Base-by-base conservation (phyloP, 2,797 vertebrate species). In the Platalea minor region DNA sequence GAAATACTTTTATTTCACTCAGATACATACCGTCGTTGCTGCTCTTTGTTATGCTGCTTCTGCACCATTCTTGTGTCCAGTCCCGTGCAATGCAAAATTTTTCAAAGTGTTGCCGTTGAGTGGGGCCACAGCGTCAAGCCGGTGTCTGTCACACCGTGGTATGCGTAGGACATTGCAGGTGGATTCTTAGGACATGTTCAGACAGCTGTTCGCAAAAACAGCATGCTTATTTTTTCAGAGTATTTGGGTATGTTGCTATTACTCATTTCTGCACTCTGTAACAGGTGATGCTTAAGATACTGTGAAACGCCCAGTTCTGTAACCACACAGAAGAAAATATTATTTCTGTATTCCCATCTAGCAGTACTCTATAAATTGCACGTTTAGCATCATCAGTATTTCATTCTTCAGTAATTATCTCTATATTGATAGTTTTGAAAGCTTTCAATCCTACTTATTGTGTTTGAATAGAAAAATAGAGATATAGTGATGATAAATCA, bases 131-230 rank as follows among this genome's bases (percentile, higher is more conserved):
- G 28, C 26, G 10, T 29, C 43, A 39, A 85, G 14, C 17, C 3
- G 0, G 21, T 48, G 59, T 70, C 76, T 60, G 13, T 61, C 64
- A 9, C 37, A 11, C 28, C 1, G 0, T 8, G 18, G 23, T 14
- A 7, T 3, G 4, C 0, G 0, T 17, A 26, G 20, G 11, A 45
- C 0, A 0, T 33, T 1, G 1, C 8, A 19, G 28, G 10, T 72
- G 33, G 29, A 16, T 64, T 82, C 13, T 63, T 59, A 39, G 35
- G 28, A 11, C 14, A 1, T 21, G 4, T 48, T 46, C 39, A 57
- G 48, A 37, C 61, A 61, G 54, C 45, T 83, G 11, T 53, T 64
- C 48, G 74, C 28, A 77, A 76, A 91, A 82, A 3, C 18, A 39
- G 4, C 14, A 4, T 31, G 39, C 17, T 89, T 5, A 9, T 68